Conservation (phyloP, 2,113 vertebrate genomes). For the Cyprinus carpio region DNA sequence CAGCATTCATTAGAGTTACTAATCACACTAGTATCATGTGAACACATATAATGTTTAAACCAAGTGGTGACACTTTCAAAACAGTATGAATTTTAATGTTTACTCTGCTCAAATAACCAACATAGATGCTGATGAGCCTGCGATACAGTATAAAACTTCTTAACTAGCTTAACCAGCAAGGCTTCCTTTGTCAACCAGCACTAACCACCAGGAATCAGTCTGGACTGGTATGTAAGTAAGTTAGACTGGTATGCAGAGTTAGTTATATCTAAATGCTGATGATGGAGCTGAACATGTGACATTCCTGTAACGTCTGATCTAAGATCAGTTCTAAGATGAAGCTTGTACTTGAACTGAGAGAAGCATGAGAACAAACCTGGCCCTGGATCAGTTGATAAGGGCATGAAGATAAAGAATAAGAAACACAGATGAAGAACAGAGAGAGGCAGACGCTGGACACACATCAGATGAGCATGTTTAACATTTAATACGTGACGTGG, state of each 20-base stretch:
- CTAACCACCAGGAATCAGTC: too few relatives aligned
- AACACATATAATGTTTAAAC: background rate
- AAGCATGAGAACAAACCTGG: slow-evolving; percentile 53
- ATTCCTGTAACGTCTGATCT: slow-evolving; percentile 35
- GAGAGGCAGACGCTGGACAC: slow-evolving; percentile 27
- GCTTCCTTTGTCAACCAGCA: too few relatives aligned
- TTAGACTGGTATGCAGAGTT: too few relatives aligned
- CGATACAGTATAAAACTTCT: background rate
- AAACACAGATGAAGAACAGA: slow-evolving; percentile 26
- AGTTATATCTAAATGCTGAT: background rate
- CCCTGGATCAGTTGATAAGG: slow-evolving; percentile 57
- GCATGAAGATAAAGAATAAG: slow-evolving; percentile 46
- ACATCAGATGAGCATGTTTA: background rate
- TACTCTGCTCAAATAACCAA: too few relatives aligned
- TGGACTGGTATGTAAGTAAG: background rate
- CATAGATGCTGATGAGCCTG: too few relatives aligned
- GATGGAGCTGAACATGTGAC: background rate
- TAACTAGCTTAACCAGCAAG: too few relatives aligned
- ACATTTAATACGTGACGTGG: background rate
- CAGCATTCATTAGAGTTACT: too few relatives aligned
- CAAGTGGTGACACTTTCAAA: background rate
- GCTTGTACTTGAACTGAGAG: slow-evolving; percentile 27
- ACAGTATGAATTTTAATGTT: background rate
- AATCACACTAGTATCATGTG: background rate
- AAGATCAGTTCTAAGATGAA: slow-evolving; percentile 31